Percentiles rank a stretch among this genome's conserved stretches.
phyloP scores from a whole-genome alignment of 1,140 invertebrate species.

The Lethrus apterus region DNA sequence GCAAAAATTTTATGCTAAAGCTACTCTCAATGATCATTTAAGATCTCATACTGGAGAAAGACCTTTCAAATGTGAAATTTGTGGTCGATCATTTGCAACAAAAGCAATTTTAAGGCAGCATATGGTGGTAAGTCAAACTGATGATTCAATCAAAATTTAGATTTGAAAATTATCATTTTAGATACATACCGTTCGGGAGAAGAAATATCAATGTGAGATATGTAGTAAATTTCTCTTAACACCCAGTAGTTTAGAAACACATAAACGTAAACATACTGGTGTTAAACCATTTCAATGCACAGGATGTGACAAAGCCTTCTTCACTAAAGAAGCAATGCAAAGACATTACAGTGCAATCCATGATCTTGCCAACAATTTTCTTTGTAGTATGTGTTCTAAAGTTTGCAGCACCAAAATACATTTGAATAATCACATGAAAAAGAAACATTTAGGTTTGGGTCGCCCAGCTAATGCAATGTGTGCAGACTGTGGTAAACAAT shows the following conservation, averaged over 20 bases:
- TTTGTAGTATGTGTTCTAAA: conserved; percentile 21
- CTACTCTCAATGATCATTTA: conserved; percentile 42
- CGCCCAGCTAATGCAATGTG: conserved; percentile 16
- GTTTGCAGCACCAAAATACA: conserved; percentile 20
- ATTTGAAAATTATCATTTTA: conserved; percentile 7
- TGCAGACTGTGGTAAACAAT: conserved; percentile 19
- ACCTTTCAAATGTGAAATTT: conserved; percentile 45
- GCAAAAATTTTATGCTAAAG: conserved; percentile 43
- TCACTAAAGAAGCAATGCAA: conserved; percentile 22
- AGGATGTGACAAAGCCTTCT: conserved; percentile 18
- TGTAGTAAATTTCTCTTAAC: conserved; percentile 17
- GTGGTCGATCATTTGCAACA: conserved; percentile 28
- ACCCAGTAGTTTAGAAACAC: conserved; percentile 16
- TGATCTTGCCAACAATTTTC: conserved; percentile 20
- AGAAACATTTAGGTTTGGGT: conserved; percentile 16
- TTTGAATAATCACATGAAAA: conserved; percentile 21
- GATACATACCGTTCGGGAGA: conserved; percentile 19
- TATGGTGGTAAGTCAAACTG: conserved; percentile 6
- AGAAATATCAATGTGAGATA: conserved; percentile 19
- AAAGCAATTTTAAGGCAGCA: conserved; percentile 19
- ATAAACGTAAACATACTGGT: conserved; percentile 18
- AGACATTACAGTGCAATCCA: conserved; percentile 20
- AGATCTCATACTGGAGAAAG: conserved; percentile 43
- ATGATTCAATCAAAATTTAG: not conserved
- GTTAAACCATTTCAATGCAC: conserved; percentile 19